Conservation (phyloP, 2,797 vertebrate species). For the Phalloptychus januarius region DNA sequence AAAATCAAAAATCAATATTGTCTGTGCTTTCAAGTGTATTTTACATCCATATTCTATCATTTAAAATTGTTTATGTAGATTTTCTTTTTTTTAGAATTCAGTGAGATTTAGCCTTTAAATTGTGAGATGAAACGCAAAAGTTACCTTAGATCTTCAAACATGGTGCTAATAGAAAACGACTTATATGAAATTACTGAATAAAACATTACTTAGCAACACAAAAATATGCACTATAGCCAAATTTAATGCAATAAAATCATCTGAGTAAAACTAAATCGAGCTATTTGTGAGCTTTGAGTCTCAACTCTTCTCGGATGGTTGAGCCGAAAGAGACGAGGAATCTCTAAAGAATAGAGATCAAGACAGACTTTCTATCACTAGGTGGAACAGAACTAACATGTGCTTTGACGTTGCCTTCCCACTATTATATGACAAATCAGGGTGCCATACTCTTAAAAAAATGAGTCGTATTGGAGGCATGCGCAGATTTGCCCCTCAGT, state of each 20-base stretch:
- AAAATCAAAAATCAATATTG: neutral
- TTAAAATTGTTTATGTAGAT: neutral
- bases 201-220: neutral
- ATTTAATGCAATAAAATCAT: neutral
- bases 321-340: neutral
- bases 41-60: neutral
- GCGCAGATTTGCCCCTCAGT: conserved; percentile 70
- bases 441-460: conserved; percentile 48
- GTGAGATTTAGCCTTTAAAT: neutral
- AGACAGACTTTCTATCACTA: neutral
- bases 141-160: neutral
- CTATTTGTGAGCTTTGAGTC: neutral
- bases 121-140: neutral
- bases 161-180: neutral
- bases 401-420: neutral
- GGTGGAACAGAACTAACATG: neutral
- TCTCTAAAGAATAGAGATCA: neutral
- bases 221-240: neutral
- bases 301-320: neutral
- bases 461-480: conserved; percentile 66
- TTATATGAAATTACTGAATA: neutral
- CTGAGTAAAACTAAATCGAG: neutral
- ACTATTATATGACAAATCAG: neutral
- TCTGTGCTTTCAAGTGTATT: neutral
- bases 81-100: neutral